Conservation (phyloP, 2,113 vertebrate species). For the Pongo pygmaeus region DNA sequence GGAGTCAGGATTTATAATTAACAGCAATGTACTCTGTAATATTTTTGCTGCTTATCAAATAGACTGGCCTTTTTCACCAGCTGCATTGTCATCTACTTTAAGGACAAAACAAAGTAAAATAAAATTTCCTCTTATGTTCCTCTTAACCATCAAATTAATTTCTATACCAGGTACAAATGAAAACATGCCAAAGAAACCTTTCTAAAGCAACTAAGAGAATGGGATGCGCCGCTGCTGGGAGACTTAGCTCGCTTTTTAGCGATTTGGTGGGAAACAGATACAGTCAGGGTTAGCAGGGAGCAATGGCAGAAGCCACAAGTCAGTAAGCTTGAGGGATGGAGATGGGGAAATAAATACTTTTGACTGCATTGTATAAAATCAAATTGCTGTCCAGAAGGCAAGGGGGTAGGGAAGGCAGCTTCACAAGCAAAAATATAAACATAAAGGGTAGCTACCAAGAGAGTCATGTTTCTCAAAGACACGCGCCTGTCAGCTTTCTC, state of each 20-base stretch:
- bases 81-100: not conserved
- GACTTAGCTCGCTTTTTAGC: conserved; percentile 65
- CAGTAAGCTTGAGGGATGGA: conserved; percentile 80
- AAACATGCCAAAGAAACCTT: conserved; percentile 85
- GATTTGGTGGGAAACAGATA: conserved; percentile 67
- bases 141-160: conserved; percentile 81
- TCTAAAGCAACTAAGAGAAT: conserved; percentile 81
- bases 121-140: conserved; percentile 89
- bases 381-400: conserved; percentile 82
- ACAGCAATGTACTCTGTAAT: conserved; percentile 22
- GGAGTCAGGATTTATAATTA: conserved; percentile 58
- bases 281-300: conserved; percentile 76
- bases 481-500: conserved; percentile 93
- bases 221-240: conserved; percentile 76
- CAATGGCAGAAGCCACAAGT: conserved; percentile 86
- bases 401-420: conserved; percentile 80
- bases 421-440: conserved; percentile 88
- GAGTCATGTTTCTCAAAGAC: conserved; percentile 93
- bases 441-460: conserved; percentile 93
- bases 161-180: conserved; percentile 78
- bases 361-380: conserved; percentile 79
- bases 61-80: conserved; percentile 49
- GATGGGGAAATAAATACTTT: conserved; percentile 76
- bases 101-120: conserved; percentile 34
- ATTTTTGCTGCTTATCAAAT: conserved; percentile 29